phyloP scores from a whole-genome alignment of 2,797 vertebrate genomes.

The Neomorphus geoffroyi region DNA sequence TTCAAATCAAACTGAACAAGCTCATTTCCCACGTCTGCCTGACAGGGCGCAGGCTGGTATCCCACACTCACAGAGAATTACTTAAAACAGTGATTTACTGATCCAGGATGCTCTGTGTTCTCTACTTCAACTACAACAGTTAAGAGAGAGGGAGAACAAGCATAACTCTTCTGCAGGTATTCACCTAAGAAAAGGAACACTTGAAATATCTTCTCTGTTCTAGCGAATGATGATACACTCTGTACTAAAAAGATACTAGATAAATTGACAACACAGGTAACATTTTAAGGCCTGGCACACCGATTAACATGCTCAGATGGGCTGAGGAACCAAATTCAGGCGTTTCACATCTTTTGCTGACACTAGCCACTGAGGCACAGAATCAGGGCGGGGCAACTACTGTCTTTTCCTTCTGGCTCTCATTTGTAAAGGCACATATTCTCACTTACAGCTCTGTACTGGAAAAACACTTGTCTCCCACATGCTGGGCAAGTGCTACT shows the following conservation, averaged over 20 bases:
- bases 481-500: not conserved
- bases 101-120: not conserved
- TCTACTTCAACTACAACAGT: not conserved
- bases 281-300: not conserved
- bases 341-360: not conserved
- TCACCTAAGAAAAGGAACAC: not conserved
- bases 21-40: not conserved
- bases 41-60: not conserved
- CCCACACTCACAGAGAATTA: not conserved
- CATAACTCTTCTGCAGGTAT: not conserved
- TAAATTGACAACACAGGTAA: not conserved
- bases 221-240: not conserved
- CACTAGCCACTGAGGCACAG: not conserved
- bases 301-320: not conserved
- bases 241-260: not conserved
- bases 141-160: not conserved
- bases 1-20: not conserved
- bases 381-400: not conserved
- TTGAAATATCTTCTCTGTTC: not conserved
- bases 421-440: not conserved
- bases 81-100: not conserved
- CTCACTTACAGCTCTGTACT: not conserved
- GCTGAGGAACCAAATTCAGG: not conserved
- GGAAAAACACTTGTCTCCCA: not conserved
- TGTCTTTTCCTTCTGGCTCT: not conserved